Evolutionary conservation across 1,140 invertebrate species (phyloP).

Genomic region (Drosophila baimaii): DNA sequence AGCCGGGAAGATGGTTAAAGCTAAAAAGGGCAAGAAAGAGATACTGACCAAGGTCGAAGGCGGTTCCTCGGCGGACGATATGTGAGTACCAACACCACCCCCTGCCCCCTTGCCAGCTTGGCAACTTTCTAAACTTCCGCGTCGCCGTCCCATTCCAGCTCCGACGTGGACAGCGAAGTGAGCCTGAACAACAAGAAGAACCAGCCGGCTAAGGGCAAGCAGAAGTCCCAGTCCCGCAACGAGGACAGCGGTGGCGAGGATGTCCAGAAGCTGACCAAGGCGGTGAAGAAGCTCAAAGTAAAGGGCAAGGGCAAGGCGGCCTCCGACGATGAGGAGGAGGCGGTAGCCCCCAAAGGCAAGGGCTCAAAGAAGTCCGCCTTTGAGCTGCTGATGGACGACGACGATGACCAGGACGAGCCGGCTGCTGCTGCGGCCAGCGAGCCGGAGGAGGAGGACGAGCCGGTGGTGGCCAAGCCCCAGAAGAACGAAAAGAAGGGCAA

Average conservation of each 20-base stretch:
- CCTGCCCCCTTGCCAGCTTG: conserved; percentile 48
- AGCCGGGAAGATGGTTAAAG: conserved; percentile 84
- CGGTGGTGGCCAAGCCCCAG: conserved; percentile 84
- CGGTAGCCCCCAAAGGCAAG: conserved; percentile 82
- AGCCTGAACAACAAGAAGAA: conserved; percentile 80
- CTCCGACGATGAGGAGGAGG: conserved; percentile 59
- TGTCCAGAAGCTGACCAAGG: conserved; percentile 58
- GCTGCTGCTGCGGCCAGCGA: conserved; percentile 51
- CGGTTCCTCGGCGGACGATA: conserved; percentile 78
- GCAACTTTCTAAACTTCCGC: conserved; percentile 60
- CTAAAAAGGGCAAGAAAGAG: conserved; percentile 85
- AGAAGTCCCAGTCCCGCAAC: conserved; percentile 69
- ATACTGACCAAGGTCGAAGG: conserved; percentile 74
- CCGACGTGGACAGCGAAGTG: conserved; percentile 69
- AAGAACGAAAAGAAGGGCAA: conserved; percentile 88
- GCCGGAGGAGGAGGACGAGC: conserved; percentile 84
- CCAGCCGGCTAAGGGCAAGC: conserved; percentile 62
- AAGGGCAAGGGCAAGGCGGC: conserved; percentile 72
- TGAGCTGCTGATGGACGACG: conserved; percentile 87
- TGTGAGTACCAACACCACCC: conserved; percentile 72
- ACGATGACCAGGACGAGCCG: conserved; percentile 85
- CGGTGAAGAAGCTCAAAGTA: conserved; percentile 72
- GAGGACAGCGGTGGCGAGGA: conserved; percentile 58
- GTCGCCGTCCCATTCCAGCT: conserved; percentile 48
- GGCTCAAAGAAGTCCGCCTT: conserved; percentile 87